phyloP scores from a whole-genome alignment of 2,888 invertebrate genomes.

The Dryadula phaetusa region DNA sequence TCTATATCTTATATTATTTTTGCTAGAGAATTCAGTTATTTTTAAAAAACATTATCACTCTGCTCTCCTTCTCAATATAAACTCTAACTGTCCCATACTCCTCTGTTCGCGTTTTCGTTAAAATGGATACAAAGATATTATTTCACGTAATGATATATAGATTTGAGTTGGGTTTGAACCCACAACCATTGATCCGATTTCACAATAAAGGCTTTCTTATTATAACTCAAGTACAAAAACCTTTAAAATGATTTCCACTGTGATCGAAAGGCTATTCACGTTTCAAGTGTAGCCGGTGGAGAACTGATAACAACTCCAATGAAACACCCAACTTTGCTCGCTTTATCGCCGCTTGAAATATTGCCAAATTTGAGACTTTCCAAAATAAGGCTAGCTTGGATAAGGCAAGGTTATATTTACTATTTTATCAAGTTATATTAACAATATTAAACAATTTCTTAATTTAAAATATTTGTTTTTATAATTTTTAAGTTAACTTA shows the following conservation, averaged over 20 bases:
- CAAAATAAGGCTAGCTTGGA: constrained; percentile 56
- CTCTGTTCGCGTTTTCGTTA: no score
- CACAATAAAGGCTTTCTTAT: neutral
- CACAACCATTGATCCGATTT: neutral
- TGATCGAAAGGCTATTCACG: constrained; percentile 39
- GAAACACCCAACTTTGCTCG: constrained; percentile 71
- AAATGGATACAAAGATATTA: no score
- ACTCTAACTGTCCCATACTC: no score
- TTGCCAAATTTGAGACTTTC: constrained; percentile 68
- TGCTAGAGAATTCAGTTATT: no score
- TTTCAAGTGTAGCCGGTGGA: constrained; percentile 32
- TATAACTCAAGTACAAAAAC: neutral
- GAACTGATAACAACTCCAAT: constrained; percentile 77
- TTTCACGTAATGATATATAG: no score
- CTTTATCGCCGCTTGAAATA: constrained; percentile 72
- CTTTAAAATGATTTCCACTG: constrained; percentile 22
- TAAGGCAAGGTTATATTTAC: constrained; percentile 38
- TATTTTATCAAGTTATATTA: neutral
- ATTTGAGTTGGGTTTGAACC: neutral
- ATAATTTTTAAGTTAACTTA: no score
- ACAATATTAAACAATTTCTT: neutral
- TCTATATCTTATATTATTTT: no score
- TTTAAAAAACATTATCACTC: no score
- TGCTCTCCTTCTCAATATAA: no score
- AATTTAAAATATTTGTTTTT: neutral